These are phyloP conservation scores for Cairina moschata DNA, from an alignment of 2,113 vertebrate species.

Conservation along the genomic window DNA sequence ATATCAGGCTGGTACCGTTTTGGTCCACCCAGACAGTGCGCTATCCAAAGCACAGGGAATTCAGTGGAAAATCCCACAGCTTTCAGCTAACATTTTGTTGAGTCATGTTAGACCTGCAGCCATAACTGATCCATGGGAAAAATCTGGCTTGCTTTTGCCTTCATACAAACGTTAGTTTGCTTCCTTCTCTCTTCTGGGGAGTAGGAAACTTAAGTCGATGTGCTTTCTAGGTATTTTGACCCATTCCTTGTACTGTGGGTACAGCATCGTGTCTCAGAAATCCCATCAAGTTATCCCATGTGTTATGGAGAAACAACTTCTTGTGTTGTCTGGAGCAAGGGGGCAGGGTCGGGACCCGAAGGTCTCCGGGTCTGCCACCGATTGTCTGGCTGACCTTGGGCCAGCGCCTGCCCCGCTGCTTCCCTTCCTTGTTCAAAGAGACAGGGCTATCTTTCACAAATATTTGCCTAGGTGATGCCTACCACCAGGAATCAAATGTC, in stretches of 20 bases:
- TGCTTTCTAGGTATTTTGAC: neutral
- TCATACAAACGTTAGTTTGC: neutral
- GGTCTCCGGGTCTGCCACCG: neutral
- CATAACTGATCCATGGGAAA: neutral
- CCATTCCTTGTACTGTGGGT: neutral
- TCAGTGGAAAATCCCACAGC: neutral
- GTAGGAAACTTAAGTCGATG: neutral
- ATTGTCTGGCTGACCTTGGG: conserved; percentile 25
- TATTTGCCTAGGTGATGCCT: conserved; percentile 52
- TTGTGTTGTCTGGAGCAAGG: neutral
- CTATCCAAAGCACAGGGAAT: neutral
- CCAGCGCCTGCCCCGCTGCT: neutral
- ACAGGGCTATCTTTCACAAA: conserved; percentile 29
- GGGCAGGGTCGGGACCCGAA: neutral
- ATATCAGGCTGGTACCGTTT: neutral
- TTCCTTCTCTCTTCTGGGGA: neutral
- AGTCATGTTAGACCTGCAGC: neutral
- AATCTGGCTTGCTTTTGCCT: neutral
- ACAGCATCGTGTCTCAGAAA: neutral
- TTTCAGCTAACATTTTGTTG: neutral
- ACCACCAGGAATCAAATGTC: neutral
- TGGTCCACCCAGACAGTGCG: neutral
- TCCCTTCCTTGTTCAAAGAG: conserved; percentile 9
- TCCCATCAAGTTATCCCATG: neutral
- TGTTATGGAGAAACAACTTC: neutral